Evolutionary conservation across 1,140 invertebrate genomes (phyloP).

Genomic region (Aleiodes sp.): DNA sequence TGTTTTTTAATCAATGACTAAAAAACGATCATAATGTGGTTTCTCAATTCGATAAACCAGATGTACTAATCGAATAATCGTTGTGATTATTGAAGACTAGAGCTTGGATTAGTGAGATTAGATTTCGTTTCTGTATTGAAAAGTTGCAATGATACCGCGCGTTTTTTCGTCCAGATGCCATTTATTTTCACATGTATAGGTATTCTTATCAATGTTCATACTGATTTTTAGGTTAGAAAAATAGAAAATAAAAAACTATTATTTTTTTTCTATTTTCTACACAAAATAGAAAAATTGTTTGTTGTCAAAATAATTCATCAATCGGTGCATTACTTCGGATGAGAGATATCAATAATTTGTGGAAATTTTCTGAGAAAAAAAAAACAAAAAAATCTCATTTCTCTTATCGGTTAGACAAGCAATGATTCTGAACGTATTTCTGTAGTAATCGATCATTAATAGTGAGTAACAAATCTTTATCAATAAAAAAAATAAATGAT

Average conservation of each 20-base stretch:
- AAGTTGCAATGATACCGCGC: neutral
- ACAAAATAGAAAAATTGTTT: neutral
- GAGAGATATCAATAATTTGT: neutral
- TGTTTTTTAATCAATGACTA: neutral
- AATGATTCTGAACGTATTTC: neutral
- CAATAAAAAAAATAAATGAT: slow-evolving; percentile 17
- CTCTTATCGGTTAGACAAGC: neutral
- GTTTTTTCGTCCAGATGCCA: too few relatives aligned
- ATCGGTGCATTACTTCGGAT: neutral
- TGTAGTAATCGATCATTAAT: slow-evolving; percentile 32
- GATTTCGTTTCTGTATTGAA: neutral
- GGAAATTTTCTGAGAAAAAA: neutral
- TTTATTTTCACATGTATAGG: too few relatives aligned
- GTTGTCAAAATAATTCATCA: neutral
- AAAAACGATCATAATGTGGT: neutral
- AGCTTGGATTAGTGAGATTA: neutral
- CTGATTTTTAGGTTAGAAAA: neutral
- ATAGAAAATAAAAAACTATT: neutral
- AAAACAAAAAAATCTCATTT: neutral
- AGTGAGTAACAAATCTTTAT: slow-evolving; percentile 23
- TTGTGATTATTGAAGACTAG: neutral
- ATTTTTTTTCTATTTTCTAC: neutral
- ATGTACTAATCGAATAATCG: slow-evolving; percentile 24
- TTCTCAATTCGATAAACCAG: neutral
- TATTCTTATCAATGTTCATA: neutral